Evolutionary conservation across 2,113 vertebrate genomes (phyloP), one percentile per base, ranked within the genome.

Genomic region (Lasiurus cinereus): DNA sequence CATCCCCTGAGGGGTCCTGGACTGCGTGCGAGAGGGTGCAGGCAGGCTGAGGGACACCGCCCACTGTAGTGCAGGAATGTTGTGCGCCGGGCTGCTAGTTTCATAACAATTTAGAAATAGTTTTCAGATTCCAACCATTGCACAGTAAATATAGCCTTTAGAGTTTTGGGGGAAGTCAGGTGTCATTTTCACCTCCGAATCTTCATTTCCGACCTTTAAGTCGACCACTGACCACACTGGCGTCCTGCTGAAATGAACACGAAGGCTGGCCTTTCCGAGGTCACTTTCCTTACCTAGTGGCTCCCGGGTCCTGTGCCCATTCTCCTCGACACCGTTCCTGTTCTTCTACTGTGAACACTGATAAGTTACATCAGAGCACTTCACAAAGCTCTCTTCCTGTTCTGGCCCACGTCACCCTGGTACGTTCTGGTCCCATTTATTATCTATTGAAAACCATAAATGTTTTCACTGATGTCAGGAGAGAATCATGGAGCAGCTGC

Each of bases 291-390:
- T 29, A 21, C 9, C 10, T 19, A 76, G 48, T 8, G 70, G 7
- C 19, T 80, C 15, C 87, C 76, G 18, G 24, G 6, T 78, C 21
- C 56, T 33, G 0, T 14, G 13, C 14, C 76, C 54, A 56, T 84
- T 62, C 6, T 82, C 27, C 54, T 83, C 67, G 54, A n/a, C 6
- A 16, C 2, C 3, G 74, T 46, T 59, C 19, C 31, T 13, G 54
- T 16, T 92, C 91, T 96, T 85, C 56, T 80, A 54, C 64, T 46
- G 50, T 31, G 84, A 86, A 80, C 89, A 85, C 54, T 16, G 83
- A 19, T 48, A 89, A 36, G n/a, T 54, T 18, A 0, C n/a, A 2
- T 86, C 59, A 72, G 24, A 31, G 50, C 16, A 66, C 27, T 78
- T 50, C 50, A 33, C 84, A 36, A 36, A 90, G 6, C 50, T 78